Conservation (phyloP, 2,888 invertebrate genomes). For the Colostygia pectinataria region DNA sequence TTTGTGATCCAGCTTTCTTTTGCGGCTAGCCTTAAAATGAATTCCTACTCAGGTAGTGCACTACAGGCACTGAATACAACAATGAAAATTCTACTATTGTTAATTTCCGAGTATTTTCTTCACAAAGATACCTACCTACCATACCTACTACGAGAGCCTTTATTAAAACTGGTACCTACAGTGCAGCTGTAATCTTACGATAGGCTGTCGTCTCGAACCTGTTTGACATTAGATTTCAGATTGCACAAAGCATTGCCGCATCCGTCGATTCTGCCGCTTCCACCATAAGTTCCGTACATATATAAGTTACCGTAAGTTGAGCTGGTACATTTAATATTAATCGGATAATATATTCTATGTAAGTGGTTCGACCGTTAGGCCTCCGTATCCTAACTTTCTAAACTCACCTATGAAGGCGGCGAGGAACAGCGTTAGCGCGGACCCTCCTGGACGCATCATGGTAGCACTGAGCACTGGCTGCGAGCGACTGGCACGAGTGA, state of each 20-base stretch:
- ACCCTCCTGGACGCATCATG: slow-evolving; percentile 22
- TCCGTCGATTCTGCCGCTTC: not conserved
- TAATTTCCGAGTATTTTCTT: not conserved
- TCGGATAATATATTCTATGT: slow-evolving; percentile 26
- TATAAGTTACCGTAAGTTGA: slow-evolving; percentile 20
- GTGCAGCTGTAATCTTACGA: not conserved
- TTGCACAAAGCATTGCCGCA: slow-evolving; percentile 5
- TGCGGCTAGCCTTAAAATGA: slow-evolving; percentile 2
- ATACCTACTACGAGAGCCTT: no score
- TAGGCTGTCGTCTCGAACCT: not conserved
- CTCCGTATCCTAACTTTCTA: slow-evolving; percentile 30
- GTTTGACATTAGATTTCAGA: not conserved
- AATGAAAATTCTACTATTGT: slow-evolving; percentile 3
- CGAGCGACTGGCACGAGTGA: slow-evolving; percentile 13
- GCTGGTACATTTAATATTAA: slow-evolving; percentile 24
- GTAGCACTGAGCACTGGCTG: slow-evolving; percentile 23
- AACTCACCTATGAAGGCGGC: slow-evolving; percentile 22
- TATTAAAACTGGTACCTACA: no score
- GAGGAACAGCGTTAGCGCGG: slow-evolving; percentile 25
- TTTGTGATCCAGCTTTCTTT: slow-evolving; percentile 17
- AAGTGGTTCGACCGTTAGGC: slow-evolving; percentile 34
- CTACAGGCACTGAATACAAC: no score
- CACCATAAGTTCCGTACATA: slow-evolving; percentile 14
- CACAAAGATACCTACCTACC: not conserved
- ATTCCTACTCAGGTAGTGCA: no score